phyloP scores from a whole-genome alignment of 2,113 vertebrate species.

The Mus pahari region DNA sequence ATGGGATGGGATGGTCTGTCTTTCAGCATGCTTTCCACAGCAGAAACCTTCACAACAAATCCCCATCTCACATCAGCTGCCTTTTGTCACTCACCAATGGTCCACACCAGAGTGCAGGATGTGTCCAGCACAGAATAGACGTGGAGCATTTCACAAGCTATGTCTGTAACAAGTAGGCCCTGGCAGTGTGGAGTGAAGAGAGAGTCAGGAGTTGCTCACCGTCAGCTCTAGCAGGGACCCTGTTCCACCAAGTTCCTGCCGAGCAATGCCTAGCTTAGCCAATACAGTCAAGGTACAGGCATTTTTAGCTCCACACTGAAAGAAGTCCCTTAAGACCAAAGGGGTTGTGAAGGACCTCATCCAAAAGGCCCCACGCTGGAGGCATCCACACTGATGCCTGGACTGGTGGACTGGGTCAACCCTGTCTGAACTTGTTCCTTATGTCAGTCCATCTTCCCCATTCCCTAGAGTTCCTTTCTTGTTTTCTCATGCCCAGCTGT shows the following conservation, averaged over 20 bases:
- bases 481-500: not conserved
- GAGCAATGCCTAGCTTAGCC: not conserved
- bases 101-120: not conserved
- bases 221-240: too few relatives aligned
- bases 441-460: too few relatives aligned
- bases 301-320: not conserved
- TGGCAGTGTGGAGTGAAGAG: fast-evolving
- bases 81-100: too few relatives aligned
- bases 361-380: not conserved
- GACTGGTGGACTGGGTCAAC: fast-evolving
- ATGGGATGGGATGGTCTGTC: not conserved
- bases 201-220: too few relatives aligned
- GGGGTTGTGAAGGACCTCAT: not conserved
- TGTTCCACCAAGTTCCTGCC: not conserved
- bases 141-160: not conserved
- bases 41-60: not conserved
- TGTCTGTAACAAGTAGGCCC: not conserved
- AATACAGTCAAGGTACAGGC: not conserved
- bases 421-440: too few relatives aligned
- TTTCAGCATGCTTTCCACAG: not conserved
- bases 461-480: too few relatives aligned
- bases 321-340: not conserved
- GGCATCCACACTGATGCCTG: not conserved
- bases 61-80: not conserved
- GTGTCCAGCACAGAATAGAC: not conserved